Evolutionary conservation across 2,888 invertebrate genomes (phyloP).

Genomic region (Orchesella flavescens): DNA sequence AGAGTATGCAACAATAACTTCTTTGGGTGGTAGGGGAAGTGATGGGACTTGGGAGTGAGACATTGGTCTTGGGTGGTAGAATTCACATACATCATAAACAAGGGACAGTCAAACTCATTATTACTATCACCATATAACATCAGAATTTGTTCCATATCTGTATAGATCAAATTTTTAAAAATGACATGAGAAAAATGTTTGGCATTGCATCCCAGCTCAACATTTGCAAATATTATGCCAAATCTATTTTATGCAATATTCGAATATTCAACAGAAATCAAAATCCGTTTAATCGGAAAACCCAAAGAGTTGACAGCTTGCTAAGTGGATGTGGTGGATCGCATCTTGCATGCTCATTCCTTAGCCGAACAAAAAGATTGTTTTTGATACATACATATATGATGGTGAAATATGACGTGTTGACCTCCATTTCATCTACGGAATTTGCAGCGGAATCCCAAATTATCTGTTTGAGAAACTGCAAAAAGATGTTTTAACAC

Average conservation of each 20-base stretch:
- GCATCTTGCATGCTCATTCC: too few relatives aligned
- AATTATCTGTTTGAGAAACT: neutral
- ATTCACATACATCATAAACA: neutral
- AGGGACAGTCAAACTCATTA: neutral
- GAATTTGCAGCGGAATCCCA: neutral
- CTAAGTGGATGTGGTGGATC: neutral
- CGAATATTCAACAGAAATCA: neutral
- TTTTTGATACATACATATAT: too few relatives aligned
- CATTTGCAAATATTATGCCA: too few relatives aligned
- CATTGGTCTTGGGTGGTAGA: constrained; percentile 7
- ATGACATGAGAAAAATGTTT: neutral
- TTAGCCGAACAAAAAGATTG: too few relatives aligned
- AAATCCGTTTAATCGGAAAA: neutral
- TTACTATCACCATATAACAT: neutral
- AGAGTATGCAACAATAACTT: too few relatives aligned
- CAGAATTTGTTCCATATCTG: neutral
- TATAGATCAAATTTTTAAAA: neutral
- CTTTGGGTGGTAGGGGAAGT: neutral
- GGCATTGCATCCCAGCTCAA: neutral
- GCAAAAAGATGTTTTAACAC: neutral
- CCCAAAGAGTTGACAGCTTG: neutral
- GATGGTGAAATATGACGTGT: too few relatives aligned
- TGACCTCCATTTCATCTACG: neutral
- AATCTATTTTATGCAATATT: too few relatives aligned
- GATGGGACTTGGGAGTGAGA: neutral